Evolutionary conservation across 2,888 invertebrate species (phyloP).

Genomic region (Syritta pipiens): DNA sequence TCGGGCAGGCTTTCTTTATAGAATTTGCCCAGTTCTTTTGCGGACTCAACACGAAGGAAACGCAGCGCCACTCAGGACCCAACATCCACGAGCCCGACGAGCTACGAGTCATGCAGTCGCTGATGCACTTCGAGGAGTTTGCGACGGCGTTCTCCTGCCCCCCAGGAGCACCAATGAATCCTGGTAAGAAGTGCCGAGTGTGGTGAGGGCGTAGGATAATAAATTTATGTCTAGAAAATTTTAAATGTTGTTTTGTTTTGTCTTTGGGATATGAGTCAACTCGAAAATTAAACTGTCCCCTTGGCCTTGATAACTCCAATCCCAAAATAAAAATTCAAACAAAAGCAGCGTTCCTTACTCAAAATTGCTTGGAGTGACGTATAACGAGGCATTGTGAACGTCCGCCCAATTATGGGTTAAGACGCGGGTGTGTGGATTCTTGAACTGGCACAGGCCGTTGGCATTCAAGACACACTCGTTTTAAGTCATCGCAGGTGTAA

Average conservation of each 20-base stretch:
- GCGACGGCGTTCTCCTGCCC: constrained; percentile 74
- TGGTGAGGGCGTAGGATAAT: constrained; percentile 69
- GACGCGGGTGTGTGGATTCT: background rate
- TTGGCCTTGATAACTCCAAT: no score
- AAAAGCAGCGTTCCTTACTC: no score
- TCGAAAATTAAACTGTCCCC: no score
- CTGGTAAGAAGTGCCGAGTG: constrained; percentile 73
- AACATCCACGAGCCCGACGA: constrained; percentile 76
- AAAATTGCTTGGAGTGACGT: no score
- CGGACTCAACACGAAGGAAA: constrained; percentile 72
- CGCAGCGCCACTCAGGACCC: constrained; percentile 45
- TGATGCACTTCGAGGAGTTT: constrained; percentile 77
- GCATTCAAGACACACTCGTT: background rate
- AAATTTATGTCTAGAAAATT: background rate
- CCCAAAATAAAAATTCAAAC: no score
- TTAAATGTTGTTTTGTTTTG: background rate
- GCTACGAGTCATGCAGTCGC: constrained; percentile 74
- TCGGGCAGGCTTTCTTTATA: constrained; percentile 74
- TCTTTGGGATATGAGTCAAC: no score
- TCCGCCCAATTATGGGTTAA: no score
- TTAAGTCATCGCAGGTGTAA: background rate
- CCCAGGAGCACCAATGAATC: constrained; percentile 75
- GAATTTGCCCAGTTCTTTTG: constrained; percentile 77
- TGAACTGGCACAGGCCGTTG: background rate
- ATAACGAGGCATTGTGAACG: no score